Percentiles rank a stretch among this genome's conserved stretches.
These are phyloP conservation scores for Perizoma affinitatum DNA, from an alignment of 2,888 invertebrate species.

Conservation along the genomic window DNA sequence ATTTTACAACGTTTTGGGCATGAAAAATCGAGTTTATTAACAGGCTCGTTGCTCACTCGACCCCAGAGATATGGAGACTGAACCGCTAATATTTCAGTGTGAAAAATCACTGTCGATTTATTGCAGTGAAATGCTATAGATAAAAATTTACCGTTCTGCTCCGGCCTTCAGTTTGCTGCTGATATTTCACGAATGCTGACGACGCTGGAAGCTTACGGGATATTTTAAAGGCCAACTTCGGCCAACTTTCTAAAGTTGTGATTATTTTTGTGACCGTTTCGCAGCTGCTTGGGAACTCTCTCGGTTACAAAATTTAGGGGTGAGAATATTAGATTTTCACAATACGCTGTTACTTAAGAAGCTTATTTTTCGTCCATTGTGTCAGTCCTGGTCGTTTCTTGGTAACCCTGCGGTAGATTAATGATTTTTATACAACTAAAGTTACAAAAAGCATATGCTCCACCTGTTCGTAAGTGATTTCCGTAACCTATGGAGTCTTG, in stretches of 20 bases:
- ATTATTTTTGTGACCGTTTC: constrained; percentile 38
- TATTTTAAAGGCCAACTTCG: constrained; percentile 39
- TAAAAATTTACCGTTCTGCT: constrained; percentile 68
- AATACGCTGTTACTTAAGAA: neutral
- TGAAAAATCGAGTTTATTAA: constrained; percentile 65
- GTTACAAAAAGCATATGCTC: too few relatives aligned
- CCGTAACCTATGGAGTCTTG: too few relatives aligned
- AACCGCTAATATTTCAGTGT: constrained; percentile 70
- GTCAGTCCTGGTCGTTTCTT: too few relatives aligned
- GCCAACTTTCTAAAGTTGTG: constrained; percentile 28
- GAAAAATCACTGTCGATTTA: constrained; percentile 73
- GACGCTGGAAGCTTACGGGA: constrained; percentile 41
- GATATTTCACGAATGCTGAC: constrained; percentile 49
- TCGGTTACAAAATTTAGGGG: constrained; percentile 20
- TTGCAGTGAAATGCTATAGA: constrained; percentile 64
- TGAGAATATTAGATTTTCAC: too few relatives aligned
- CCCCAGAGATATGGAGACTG: constrained; percentile 60
- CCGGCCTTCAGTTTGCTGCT: constrained; percentile 37
- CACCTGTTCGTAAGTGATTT: too few relatives aligned
- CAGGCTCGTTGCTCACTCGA: constrained; percentile 49
- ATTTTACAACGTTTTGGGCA: constrained; percentile 41
- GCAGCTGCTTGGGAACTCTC: constrained; percentile 35
- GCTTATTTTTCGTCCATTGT: constrained; percentile 1
- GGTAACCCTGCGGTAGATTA: too few relatives aligned
- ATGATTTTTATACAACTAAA: too few relatives aligned